A percentile compares a stretch with the other conserved stretches of the same genome.
Conservation (phyloP, 2,888 invertebrate species). For the Peribatodes rhomboidaria region DNA sequence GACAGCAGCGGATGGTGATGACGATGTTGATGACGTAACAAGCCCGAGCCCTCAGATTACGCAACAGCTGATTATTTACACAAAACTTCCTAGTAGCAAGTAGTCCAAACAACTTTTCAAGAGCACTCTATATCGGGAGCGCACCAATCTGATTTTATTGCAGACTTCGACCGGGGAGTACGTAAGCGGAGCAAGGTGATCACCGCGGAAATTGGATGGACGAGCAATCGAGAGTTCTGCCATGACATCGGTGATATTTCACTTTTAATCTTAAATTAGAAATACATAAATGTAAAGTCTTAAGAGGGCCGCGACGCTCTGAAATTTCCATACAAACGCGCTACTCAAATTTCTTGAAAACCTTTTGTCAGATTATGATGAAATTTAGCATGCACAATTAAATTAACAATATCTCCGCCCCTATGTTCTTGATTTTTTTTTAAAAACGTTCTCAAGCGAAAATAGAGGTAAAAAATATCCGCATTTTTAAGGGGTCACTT, state of each 20-base stretch:
- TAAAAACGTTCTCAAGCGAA: too few species aligned
- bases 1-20: too few species aligned
- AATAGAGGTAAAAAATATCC: too few species aligned
- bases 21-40: not conserved
- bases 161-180: constrained; percentile 12
- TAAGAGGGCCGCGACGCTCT: too few species aligned
- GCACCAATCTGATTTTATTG: constrained; percentile 1
- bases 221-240: not conserved
- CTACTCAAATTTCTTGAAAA: too few species aligned
- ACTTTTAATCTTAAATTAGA: not conserved
- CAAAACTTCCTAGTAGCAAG: constrained; percentile 5
- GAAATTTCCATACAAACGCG: too few species aligned
- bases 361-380: too few species aligned
- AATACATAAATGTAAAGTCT: too few species aligned
- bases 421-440: too few species aligned
- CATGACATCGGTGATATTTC: not conserved
- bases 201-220: not conserved
- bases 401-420: too few species aligned
- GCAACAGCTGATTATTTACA: not conserved
- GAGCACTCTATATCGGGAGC: not conserved
- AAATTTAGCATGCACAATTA: too few species aligned
- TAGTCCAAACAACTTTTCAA: not conserved
- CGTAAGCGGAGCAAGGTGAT: constrained; percentile 5
- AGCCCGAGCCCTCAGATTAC: not conserved
- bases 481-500: too few species aligned